phyloP scores from a whole-genome alignment of 1,140 invertebrate species.

The Calliopsis andreniformis region DNA sequence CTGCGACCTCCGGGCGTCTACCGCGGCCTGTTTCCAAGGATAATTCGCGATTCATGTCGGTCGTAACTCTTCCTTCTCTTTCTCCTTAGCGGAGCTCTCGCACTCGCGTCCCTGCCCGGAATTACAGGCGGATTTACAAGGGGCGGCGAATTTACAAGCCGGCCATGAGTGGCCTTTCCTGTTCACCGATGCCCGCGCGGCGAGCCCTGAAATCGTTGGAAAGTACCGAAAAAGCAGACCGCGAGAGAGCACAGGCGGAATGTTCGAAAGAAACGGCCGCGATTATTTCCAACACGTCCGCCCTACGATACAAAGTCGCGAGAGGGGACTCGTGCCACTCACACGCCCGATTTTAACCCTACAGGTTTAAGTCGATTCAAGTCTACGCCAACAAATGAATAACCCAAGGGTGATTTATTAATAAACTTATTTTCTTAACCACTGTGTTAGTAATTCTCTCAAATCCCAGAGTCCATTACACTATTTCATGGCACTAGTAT shows the following conservation, averaged over 20 bases:
- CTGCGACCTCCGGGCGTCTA: conserved; percentile 68
- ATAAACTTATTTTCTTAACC: too few species aligned
- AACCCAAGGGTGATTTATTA: too few species aligned
- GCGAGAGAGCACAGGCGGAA: conserved; percentile 39
- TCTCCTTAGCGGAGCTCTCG: conserved; percentile 58
- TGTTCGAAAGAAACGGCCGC: conserved; percentile 48
- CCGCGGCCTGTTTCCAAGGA: conserved; percentile 69
- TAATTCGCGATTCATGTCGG: conserved; percentile 80
- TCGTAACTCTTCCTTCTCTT: conserved; percentile 74
- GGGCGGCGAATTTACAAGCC: conserved; percentile 77
- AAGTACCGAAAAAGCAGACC: conserved; percentile 66
- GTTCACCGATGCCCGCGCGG: conserved; percentile 65
- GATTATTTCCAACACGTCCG: conserved; percentile 56
- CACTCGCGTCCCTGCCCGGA: conserved; percentile 66
- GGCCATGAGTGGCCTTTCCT: conserved; percentile 79
- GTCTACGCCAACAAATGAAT: too few species aligned
- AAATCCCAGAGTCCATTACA: too few species aligned
- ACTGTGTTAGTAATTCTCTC: too few species aligned
- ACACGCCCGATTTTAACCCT: neutral
- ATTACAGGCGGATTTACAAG: conserved; percentile 78
- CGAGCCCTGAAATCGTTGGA: conserved; percentile 56
- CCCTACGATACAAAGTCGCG: conserved; percentile 34
- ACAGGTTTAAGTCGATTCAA: too few species aligned
- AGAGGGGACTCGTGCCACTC: neutral
- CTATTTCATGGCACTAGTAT: too few species aligned